phyloP scores from a whole-genome alignment of 1,140 invertebrate genomes.

The Scaptodrosophila lebanonensis region DNA sequence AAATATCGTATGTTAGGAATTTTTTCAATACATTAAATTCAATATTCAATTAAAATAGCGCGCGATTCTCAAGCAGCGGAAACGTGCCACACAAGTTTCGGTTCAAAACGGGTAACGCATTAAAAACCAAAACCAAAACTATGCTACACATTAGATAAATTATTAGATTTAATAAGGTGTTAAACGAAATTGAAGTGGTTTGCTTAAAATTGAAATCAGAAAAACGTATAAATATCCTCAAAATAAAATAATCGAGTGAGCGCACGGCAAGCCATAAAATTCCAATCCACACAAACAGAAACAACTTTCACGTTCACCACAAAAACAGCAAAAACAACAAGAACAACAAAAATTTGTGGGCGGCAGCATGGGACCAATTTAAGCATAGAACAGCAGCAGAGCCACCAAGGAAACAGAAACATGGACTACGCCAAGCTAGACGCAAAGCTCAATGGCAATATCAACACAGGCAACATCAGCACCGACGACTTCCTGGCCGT shows the following conservation, averaged over 20 bases:
- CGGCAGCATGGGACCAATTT: slow-evolving; percentile 65
- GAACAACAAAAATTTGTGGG: slow-evolving; percentile 17
- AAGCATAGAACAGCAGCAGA: slow-evolving; percentile 32
- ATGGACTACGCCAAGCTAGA: slow-evolving; percentile 61
- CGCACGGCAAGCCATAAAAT: slow-evolving; percentile 4
- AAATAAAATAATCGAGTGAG: slow-evolving; percentile 1
- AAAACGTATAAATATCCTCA: too few species aligned
- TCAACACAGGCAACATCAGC: slow-evolving; percentile 74
- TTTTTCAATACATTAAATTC: slow-evolving; percentile 9
- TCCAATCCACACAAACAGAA: slow-evolving; percentile 14
- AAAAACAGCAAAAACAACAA: slow-evolving; percentile 25
- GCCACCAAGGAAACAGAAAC: slow-evolving; percentile 7
- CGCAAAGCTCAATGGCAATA: slow-evolving; percentile 48
- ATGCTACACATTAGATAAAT: slow-evolving; percentile 61
- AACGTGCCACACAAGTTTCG: slow-evolving; percentile 68
- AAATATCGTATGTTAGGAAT: too few species aligned
- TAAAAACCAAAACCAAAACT: slow-evolving; percentile 41
- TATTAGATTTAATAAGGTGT: slow-evolving; percentile 51
- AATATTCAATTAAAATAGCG: slow-evolving; percentile 20
- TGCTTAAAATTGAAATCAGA: slow-evolving; percentile 6
- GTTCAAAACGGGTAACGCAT: slow-evolving; percentile 73
- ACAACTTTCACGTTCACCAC: slow-evolving; percentile 37
- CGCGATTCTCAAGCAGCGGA: slow-evolving; percentile 1
- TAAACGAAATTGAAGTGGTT: not conserved
- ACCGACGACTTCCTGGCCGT: slow-evolving; percentile 72